Conservation (phyloP, 2,113 vertebrate species). For the Oophaga pumilio region DNA sequence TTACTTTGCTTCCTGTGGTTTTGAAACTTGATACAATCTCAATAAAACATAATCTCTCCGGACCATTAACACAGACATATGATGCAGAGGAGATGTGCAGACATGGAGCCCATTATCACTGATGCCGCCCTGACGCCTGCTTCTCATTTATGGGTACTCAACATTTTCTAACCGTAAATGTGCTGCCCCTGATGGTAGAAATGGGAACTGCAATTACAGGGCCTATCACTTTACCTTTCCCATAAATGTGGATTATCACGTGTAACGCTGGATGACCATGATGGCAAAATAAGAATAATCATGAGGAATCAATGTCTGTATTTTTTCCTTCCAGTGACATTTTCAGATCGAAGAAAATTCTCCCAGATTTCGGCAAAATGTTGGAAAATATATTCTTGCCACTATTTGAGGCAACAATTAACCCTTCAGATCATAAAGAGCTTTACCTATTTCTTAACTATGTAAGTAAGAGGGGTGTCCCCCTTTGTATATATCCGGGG, state of each 20-base stretch:
- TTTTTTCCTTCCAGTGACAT: conserved; percentile 82
- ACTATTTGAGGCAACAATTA: conserved; percentile 92
- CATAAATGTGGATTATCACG: too few species aligned
- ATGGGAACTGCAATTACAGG: background rate
- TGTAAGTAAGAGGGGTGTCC: conserved; percentile 72
- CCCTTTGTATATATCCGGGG: too few species aligned
- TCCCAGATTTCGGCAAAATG: conserved; percentile 91
- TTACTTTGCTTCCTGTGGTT: background rate
- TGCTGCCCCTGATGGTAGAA: background rate
- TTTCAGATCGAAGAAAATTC: conserved; percentile 88
- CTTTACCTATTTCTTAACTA: conserved; percentile 93
- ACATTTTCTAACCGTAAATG: too few species aligned
- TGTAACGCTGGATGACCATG: too few species aligned
- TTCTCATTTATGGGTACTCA: too few species aligned
- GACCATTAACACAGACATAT: background rate
- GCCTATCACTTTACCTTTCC: too few species aligned
- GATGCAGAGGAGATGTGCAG: background rate
- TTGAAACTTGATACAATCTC: background rate
- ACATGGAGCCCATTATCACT: background rate
- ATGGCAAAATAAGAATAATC: background rate
- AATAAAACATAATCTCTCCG: background rate
- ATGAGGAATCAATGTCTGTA: background rate
- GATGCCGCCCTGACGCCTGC: background rate
- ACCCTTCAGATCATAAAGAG: conserved; percentile 87
- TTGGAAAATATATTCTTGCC: conserved; percentile 95